Conservation (phyloP, 1,140 invertebrate species). For the silkworm (Bombyx mori) region ASM3026992v2 NC_085117.1:7284001-7284500, state of each 20-base stretch:
- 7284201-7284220: constrained; percentile 51
- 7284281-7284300: constrained; percentile 86
- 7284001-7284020: too few species aligned
- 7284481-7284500: too few species aligned
- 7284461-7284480: too few species aligned
- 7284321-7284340: constrained; percentile 91
- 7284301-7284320: constrained; percentile 77
- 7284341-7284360: constrained; percentile 91
- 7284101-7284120: too few species aligned
- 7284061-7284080: too few species aligned
- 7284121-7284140: too few species aligned
- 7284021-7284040: too few species aligned
- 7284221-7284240: constrained; percentile 75
- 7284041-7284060: too few species aligned
- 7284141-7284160: too few species aligned
- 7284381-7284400: constrained; percentile 82
- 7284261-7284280: constrained; percentile 84
- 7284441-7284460: too few species aligned
- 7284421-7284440: background rate
- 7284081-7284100: too few species aligned
- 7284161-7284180: background rate
- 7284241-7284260: constrained; percentile 88
- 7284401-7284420: constrained; percentile 30
- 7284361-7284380: constrained; percentile 92
- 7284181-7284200: background rate